A percentile compares a stretch with the other conserved stretches of the same genome.
These are phyloP conservation scores for Drosophila pandora DNA, from an alignment of 1,140 invertebrate genomes.

Conservation along the genomic window DNA sequence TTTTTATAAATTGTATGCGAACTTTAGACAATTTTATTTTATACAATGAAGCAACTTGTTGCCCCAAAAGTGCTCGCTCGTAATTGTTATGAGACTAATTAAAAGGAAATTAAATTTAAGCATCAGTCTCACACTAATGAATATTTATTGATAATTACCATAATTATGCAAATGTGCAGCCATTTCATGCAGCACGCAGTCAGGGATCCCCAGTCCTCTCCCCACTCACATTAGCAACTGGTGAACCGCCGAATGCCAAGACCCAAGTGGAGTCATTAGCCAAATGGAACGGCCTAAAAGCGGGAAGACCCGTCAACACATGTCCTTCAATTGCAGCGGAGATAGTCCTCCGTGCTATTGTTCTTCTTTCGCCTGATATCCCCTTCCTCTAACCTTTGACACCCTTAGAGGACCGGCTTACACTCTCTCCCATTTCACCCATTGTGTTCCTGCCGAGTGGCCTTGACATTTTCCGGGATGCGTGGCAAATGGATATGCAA, in stretches of 20 bases:
- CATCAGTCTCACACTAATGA: constrained; percentile 68
- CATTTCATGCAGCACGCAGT: constrained; percentile 47
- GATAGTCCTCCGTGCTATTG: constrained; percentile 4
- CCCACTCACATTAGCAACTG: constrained; percentile 14
- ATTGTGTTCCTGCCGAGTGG: constrained; percentile 23
- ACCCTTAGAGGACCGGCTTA: constrained; percentile 4
- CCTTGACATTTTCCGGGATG: constrained; percentile 67
- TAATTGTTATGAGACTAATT: constrained; percentile 74
- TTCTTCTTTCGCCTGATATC: constrained; percentile 15
- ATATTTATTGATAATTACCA: constrained; percentile 78
- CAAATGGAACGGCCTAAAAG: neutral
- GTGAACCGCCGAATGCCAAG: constrained; percentile 7
- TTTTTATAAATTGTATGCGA: constrained; percentile 4
- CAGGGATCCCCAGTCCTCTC: constrained; percentile 19
- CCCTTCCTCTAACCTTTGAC: constrained; percentile 35
- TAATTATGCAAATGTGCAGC: constrained; percentile 78
- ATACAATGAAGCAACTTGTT: constrained; percentile 33
- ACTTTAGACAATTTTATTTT: constrained; percentile 9
- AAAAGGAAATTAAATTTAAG: constrained; percentile 75
- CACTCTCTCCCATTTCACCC: constrained; percentile 34
- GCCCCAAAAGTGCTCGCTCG: constrained; percentile 65
- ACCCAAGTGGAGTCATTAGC: constrained; percentile 13
- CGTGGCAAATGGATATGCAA: constrained; percentile 70
- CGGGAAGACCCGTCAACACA: constrained; percentile 31
- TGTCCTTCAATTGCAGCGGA: constrained; percentile 40